phyloP scores from a whole-genome alignment of 1,140 invertebrate species.

The Octopus sinensis region DNA sequence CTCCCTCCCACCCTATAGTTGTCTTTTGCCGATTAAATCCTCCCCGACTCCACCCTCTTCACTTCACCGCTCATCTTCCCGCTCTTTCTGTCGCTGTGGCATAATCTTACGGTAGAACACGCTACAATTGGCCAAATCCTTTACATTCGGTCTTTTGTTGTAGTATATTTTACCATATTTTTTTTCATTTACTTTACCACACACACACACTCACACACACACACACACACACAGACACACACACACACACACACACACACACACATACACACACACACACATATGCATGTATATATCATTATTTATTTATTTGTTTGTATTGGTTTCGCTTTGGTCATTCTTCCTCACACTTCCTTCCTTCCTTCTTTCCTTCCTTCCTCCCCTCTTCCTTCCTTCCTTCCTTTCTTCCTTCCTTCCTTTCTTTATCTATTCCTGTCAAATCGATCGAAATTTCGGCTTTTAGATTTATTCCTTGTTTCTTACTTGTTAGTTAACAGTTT shows the following conservation, averaged over 20 bases:
- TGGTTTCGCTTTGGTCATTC: too few relatives aligned
- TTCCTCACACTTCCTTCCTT: background rate
- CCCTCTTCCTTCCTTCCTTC: conserved; percentile 11
- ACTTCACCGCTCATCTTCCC: background rate
- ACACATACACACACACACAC: conserved; percentile 11
- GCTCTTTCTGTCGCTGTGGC: background rate
- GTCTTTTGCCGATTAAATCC: background rate
- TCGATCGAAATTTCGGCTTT: background rate
- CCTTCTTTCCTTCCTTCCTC: background rate
- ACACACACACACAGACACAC: conserved; percentile 6
- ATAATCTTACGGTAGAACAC: background rate
- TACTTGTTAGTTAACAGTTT: too few relatives aligned
- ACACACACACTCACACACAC: conserved; percentile 1
- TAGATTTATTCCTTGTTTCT: too few relatives aligned
- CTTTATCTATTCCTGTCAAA: background rate
- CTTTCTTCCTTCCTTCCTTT: background rate
- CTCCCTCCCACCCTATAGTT: background rate
- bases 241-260: background rate
- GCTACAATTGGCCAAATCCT: background rate
- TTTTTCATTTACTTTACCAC: background rate
- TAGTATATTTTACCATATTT: background rate
- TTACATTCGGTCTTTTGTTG: background rate
- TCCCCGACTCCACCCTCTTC: background rate
- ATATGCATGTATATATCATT: conserved; percentile 10
- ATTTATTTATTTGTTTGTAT: background rate